Base-by-base conservation (phyloP, 2,888 invertebrate species). In the Stictocephala bisonia region DNA sequence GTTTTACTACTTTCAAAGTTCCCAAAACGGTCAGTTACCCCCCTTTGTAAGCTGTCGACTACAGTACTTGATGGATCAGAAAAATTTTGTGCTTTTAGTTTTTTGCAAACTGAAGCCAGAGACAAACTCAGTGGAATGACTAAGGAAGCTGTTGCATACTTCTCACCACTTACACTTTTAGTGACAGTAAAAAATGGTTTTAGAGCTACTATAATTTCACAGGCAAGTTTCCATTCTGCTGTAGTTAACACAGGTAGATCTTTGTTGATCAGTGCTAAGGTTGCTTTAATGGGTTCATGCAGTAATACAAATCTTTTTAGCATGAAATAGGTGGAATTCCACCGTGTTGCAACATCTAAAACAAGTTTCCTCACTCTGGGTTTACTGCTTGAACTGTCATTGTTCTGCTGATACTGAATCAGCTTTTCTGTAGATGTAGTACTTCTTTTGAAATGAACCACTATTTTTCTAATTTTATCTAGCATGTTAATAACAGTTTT, bases 221-320 rank as follows among this genome's bases (percentile, higher is more conserved):
- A 67, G 44, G 44, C 44, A n/a, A 67, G 41, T 67, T 67, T 67
- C 67, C 67, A 67, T 44, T 67, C 44, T 44, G 26, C 67, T 67
- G 44, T 41, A 48, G 67, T 67, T 22, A 67, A 44, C 41, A 67
- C 44, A 67, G 67, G 67, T 67, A 74, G 41, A 26, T 74, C 66
- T 18, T 51, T 35, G 67, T 50, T 67, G 44, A 74, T 74, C 20
- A 74, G 44, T 20, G 74, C 74, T 35, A 53, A 29, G 15, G 67
- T 53, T 68, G 67, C 71, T 53, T 74, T 74, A 22, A 74, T 51
- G 18, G 69, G 68, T 11, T 11, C 58, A 31, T 74, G 67, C 58
- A 76, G 72, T 67, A 71, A 67, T 3, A 74, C 71, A 58, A 76
- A 76, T 48, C 73, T 64, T 48, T 71, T 29, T 4, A 53, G 20